A percentile compares a stretch with the other conserved stretches of the same genome.
Evolutionary conservation across 2,113 vertebrate species (phyloP).

Genomic region (Tringa solitaria): DNA sequence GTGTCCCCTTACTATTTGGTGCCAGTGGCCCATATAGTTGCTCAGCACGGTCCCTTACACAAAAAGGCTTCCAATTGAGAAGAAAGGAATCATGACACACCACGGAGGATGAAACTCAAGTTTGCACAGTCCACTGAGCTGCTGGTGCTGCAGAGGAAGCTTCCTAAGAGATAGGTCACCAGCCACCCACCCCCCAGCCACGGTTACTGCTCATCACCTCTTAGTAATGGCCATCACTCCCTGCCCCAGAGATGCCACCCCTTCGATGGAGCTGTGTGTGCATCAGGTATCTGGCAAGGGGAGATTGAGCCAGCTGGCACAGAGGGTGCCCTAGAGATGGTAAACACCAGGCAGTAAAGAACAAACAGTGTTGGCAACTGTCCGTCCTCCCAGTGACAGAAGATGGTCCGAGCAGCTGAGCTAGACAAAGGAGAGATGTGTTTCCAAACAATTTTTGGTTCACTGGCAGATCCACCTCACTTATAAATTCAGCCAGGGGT

Average conservation of each 20-base stretch:
- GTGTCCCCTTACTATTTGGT: background rate
- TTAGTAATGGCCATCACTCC: accelerated
- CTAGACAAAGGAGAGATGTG: background rate
- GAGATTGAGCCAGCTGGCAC: background rate
- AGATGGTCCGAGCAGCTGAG: background rate
- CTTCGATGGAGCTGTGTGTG: background rate
- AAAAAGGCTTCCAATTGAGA: background rate
- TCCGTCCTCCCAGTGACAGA: background rate
- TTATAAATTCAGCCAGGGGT: background rate
- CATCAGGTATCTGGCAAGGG: background rate
- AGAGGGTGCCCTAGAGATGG: background rate
- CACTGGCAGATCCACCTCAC: background rate
- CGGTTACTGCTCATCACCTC: background rate
- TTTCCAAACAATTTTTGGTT: background rate
- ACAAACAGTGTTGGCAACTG: background rate
- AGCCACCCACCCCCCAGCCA: background rate
- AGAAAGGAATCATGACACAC: background rate
- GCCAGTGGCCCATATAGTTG: accelerated
- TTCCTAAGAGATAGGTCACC: background rate
- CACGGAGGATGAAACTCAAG: background rate
- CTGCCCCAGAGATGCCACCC: background rate
- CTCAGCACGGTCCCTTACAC: background rate
- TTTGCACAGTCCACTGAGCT: background rate
- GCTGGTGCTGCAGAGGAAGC: background rate
- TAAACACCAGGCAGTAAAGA: background rate